Base-by-base conservation (phyloP, 2,113 vertebrate genomes). In the Ancistrus triradiatus region DNA sequence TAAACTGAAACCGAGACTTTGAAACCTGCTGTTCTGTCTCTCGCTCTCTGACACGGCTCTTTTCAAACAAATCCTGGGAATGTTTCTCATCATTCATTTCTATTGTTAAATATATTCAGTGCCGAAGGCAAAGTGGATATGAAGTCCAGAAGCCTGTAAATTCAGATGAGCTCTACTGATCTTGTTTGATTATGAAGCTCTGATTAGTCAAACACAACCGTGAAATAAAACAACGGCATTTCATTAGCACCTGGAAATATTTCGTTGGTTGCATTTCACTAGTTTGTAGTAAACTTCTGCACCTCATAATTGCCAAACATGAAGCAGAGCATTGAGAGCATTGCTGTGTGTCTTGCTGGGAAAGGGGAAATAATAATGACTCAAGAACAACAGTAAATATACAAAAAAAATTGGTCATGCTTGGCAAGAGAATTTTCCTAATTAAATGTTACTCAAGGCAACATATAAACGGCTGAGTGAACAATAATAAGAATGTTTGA, bases 141-240 rank as follows among this genome's bases (percentile, higher is more conserved):
- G 3, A 37, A 42, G 7, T 47, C n/a, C 18, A 38, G 18, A 24
- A 56, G 15, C 24, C 18, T 37, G 33, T 59, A 33, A 51, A 43
- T 59, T 31, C 19, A 17, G 13, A 59, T 27, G 25, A 22, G 37
- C 18, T 9, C 31, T 27, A 19, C 1, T 35, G 47, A 9, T 42
- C 38, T 33, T 44, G 35, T 59, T 51, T 43, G 56, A 43, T 53
- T 53, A 53, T 33, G 6, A 53, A 64, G 27, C 48, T 47, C 27
- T 46, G 62, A 55, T 64, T 18, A 17, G 7, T 53, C 11, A 55
- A 64, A 55, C 37, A 28, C 38, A 55, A 46, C 38, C 46, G 40
- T 64, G 49, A 64, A 64, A 64, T 44, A 18, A 59, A 44, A 37
- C 42, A 46, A 50, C 50, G 31, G 62, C 50, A 35, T 55, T 46